Evolutionary conservation across 2,113 vertebrate species (phyloP).

Genomic region (Chelonoidis abingdonii): DNA sequence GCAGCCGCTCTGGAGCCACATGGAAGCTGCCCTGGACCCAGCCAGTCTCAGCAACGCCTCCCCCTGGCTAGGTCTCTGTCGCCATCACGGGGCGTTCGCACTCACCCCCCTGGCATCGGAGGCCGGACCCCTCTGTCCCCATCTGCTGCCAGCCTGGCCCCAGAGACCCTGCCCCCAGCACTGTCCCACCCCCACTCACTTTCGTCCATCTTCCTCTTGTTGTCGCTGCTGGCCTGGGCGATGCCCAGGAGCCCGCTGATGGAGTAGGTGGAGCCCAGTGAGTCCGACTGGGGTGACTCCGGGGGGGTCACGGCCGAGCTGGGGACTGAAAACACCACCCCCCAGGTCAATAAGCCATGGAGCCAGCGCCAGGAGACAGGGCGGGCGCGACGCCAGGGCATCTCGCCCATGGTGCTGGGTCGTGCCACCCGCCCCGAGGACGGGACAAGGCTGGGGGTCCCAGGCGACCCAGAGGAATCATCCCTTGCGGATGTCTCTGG

Average conservation of each 20-base stretch:
- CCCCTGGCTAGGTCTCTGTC: background rate
- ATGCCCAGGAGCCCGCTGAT: slow-evolving; percentile 92
- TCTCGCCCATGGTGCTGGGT: background rate
- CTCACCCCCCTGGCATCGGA: background rate
- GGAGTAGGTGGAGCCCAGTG: slow-evolving; percentile 92
- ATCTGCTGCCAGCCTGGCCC: background rate
- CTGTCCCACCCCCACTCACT: slow-evolving; percentile 79
- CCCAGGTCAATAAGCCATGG: background rate
- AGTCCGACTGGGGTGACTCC: slow-evolving; percentile 91
- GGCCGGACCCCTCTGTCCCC: background rate
- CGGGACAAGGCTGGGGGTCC: background rate
- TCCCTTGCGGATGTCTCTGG: background rate
- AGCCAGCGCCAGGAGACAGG: background rate
- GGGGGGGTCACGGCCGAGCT: slow-evolving; percentile 92
- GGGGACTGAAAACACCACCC: slow-evolving; percentile 78
- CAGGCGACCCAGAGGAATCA: too few species aligned
- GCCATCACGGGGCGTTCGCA: background rate
- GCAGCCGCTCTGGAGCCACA: too few species aligned
- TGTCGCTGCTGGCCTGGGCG: slow-evolving; percentile 80
- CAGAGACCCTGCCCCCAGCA: background rate
- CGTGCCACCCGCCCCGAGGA: background rate
- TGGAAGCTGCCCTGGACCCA: background rate
- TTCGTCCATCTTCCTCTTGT: slow-evolving; percentile 90
- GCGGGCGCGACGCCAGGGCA: too few species aligned
- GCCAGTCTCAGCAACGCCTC: background rate